Evolutionary conservation across 1,140 invertebrate genomes (phyloP), one percentile per base, ranked within the genome.

Genomic region (Procambarus clarkii): DNA sequence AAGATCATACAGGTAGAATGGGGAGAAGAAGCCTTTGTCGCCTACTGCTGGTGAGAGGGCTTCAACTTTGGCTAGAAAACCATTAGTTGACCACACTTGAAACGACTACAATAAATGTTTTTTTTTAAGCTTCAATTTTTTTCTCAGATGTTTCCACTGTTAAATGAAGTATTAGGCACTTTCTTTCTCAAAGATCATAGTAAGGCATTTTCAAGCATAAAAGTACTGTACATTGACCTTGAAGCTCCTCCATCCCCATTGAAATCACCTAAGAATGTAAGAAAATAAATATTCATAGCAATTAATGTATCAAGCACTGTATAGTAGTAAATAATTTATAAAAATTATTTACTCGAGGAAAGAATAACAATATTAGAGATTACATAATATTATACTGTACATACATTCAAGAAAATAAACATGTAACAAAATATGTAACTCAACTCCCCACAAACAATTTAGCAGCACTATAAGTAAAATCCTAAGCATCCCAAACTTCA

Each of bases 1-100:
- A 91, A 91, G 89, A 58, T 91, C 89, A 91, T 85, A 91, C 76
- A 91, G 76, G 89, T 91, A 91, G 82, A 85, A 91, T 91, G 82
- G 82, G 89, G 81, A 88, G 76, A 64, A 91, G 76, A 44, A 69
- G 89, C 87, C 87, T 89, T 74, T 89, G 87, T 82, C 79, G 44
- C 79, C 69, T 80, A 85, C 82, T 69, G 76, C 76, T 91, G 71
- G 78, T 76, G 76, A 91, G 80, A 84, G 69, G 78, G 69, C 82
- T 85, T 91, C 82, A 79, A 91, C 89, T 85, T 58, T 91, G 82
- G 89, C 83, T 78, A 85, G 77, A 82, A 81, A 71, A 78, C 89
- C 77, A 60, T 84, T 79, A 79, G 76, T 82, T 82, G 77, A 76
- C 89, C 82, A 84, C 89, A 80, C 89, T 91, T 79, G 74, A 89